phyloP scores from a whole-genome alignment of 2,888 invertebrate genomes.

The Leptogaster cylindrica region DNA sequence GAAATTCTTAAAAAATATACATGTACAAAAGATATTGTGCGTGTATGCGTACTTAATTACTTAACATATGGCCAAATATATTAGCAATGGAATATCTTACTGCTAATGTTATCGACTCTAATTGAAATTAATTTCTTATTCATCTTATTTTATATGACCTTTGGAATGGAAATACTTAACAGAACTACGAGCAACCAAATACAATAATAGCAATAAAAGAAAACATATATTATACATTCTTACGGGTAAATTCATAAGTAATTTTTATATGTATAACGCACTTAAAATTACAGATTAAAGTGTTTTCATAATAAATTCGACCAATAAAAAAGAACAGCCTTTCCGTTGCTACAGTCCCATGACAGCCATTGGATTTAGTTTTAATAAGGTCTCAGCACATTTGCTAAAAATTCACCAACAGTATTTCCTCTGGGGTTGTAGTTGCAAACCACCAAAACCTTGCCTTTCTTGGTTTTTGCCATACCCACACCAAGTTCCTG shows the following conservation, averaged over 20 bases:
- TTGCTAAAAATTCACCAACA: constrained; percentile 51
- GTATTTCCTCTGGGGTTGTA: constrained; percentile 53
- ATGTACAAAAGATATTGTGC: too few relatives aligned
- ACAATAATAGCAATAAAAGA: not conserved
- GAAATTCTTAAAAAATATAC: too few relatives aligned
- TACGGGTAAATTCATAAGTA: not conserved
- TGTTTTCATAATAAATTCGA: constrained; percentile 31
- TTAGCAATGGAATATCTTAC: too few relatives aligned
- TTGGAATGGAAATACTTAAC: not conserved
- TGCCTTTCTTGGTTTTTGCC: constrained; percentile 75
- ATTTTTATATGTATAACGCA: not conserved
- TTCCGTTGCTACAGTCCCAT: constrained; percentile 5
- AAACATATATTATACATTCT: too few relatives aligned
- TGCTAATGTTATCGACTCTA: too few relatives aligned
- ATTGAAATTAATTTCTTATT: not conserved
- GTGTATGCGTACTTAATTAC: too few relatives aligned
- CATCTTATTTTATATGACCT: not conserved
- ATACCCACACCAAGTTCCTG: constrained; percentile 75
- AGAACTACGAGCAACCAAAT: constrained; percentile 4
- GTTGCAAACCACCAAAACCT: constrained; percentile 75
- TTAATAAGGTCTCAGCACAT: constrained; percentile 51
- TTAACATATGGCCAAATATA: too few relatives aligned
- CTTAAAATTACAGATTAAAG: constrained; percentile 1
- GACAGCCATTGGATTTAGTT: constrained; percentile 1
- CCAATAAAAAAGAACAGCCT: constrained; percentile 40